phyloP scores from a whole-genome alignment of 1,140 invertebrate species.

The Alviniconcha marisindica region DNA sequence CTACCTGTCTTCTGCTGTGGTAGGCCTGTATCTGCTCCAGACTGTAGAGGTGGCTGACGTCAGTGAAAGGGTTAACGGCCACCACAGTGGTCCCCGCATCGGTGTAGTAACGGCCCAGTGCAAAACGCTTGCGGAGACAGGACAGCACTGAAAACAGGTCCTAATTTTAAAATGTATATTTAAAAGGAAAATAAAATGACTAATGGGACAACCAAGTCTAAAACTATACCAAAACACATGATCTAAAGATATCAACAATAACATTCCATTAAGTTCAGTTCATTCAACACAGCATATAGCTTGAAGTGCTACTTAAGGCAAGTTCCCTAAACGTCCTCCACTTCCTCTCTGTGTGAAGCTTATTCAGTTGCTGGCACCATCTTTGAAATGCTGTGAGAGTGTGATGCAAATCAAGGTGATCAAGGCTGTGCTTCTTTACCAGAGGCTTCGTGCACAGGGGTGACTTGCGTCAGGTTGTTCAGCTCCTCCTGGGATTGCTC shows the following conservation, averaged over 20 bases:
- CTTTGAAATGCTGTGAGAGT: too few relatives aligned
- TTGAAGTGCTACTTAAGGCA: too few relatives aligned
- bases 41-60: slow-evolving; percentile 57
- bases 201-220: background rate
- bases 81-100: slow-evolving; percentile 63
- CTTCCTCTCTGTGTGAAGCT: too few relatives aligned
- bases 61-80: slow-evolving; percentile 68
- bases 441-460: slow-evolving; percentile 45
- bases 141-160: slow-evolving; percentile 57
- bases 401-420: too few relatives aligned
- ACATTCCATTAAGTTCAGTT: too few relatives aligned
- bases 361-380: too few relatives aligned
- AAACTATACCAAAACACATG: background rate
- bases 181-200: background rate
- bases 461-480: slow-evolving; percentile 43
- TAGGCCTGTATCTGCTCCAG: slow-evolving; percentile 52
- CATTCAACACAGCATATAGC: too few relatives aligned
- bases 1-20: slow-evolving; percentile 41
- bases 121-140: slow-evolving; percentile 60
- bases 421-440: too few relatives aligned
- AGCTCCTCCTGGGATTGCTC: background rate
- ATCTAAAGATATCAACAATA: too few relatives aligned
- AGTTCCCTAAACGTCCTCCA: too few relatives aligned
- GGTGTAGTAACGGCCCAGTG: slow-evolving; percentile 61
- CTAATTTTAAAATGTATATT: background rate